These are phyloP conservation scores for Hydropsyche tenuis DNA, from an alignment of 1,140 invertebrate species.

Conservation along the genomic window DNA sequence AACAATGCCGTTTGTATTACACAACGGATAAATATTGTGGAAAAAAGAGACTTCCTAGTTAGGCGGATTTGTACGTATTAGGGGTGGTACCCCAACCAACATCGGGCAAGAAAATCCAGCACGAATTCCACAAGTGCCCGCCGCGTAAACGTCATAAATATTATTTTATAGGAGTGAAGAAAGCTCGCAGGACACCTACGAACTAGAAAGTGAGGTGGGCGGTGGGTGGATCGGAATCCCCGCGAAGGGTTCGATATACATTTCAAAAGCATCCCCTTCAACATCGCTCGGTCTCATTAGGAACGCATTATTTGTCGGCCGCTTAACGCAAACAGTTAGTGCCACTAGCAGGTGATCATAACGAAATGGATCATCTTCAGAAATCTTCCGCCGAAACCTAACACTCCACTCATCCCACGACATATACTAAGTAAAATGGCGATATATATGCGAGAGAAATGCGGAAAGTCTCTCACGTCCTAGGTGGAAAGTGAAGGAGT, in stretches of 20 bases:
- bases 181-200: conserved; percentile 24
- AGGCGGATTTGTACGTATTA: conserved; percentile 22
- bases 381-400: too few species aligned
- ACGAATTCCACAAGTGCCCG: conserved; percentile 38
- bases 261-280: not conserved
- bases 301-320: too few species aligned
- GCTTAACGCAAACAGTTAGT: not conserved
- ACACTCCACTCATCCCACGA: too few species aligned
- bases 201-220: conserved; percentile 6
- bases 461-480: too few species aligned
- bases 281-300: not conserved
- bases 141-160: conserved; percentile 51
- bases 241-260: not conserved
- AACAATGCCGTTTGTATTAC: not conserved
- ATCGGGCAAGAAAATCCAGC: conserved; percentile 5
- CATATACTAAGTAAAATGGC: too few species aligned
- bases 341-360: too few species aligned
- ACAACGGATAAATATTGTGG: conserved; percentile 16
- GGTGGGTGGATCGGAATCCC: not conserved
- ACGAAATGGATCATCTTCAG: too few species aligned
- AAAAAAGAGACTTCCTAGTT: conserved; percentile 4
- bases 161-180: conserved; percentile 49
- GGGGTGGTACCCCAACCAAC: not conserved
- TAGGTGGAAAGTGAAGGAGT: too few species aligned
- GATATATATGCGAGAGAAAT: too few species aligned